These are phyloP conservation scores for Arctia plantaginis DNA, from an alignment of 2,888 invertebrate species.

Conservation along the genomic window DNA sequence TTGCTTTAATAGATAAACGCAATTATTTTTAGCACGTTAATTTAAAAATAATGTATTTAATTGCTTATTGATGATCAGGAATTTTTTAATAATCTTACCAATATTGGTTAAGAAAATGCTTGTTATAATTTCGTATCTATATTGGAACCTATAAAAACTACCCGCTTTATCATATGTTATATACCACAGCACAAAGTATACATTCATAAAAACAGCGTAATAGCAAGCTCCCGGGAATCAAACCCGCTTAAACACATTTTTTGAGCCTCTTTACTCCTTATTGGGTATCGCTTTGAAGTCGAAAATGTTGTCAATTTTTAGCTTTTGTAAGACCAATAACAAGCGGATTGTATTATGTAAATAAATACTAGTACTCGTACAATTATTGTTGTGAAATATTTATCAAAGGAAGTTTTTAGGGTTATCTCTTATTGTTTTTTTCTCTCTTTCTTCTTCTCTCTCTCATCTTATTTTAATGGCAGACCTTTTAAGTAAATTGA, in stretches of 20 bases:
- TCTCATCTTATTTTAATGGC: no score
- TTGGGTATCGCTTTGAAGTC: conserved; percentile 45
- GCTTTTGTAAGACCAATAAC: conserved; percentile 34
- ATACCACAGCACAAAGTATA: conserved; percentile 46
- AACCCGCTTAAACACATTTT: conserved; percentile 47
- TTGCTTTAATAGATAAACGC: no score
- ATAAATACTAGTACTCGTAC: conserved; percentile 29
- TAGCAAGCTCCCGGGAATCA: conserved; percentile 49
- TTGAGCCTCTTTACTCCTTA: conserved; percentile 36
- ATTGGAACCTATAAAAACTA: neutral
- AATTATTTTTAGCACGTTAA: no score
- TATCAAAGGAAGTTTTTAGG: conserved; percentile 33
- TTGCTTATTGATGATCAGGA: no score
- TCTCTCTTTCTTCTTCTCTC: no score
- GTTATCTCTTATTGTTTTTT: no score
- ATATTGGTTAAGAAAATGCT: no score
- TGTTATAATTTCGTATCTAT: no score
- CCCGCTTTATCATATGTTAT: conserved; percentile 17
- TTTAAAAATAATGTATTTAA: no score
- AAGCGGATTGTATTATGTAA: conserved; percentile 38
- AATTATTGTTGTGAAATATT: conserved; percentile 35
- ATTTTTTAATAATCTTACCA: no score
- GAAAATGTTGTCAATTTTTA: conserved; percentile 45
- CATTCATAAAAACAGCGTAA: conserved; percentile 52
- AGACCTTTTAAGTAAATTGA: no score